Conservation (phyloP, 2,888 invertebrate species). For the Limnephilus rhombicus region DNA sequence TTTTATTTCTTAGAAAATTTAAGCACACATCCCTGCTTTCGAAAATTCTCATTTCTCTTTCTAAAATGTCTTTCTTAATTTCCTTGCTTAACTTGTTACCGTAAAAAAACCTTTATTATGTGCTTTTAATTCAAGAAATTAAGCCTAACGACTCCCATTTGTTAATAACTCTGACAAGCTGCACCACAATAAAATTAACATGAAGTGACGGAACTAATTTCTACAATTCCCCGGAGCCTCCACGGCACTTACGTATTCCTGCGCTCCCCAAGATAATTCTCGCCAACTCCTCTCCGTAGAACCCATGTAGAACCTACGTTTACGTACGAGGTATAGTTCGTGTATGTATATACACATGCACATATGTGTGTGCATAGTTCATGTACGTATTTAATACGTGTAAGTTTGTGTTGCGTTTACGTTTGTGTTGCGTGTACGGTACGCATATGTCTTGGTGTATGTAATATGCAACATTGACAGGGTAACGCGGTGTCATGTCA, state of each 20-base stretch:
- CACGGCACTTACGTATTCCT: not conserved
- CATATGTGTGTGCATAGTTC: not conserved
- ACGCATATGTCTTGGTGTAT: not conserved
- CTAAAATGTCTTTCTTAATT: not conserved
- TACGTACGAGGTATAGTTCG: not conserved
- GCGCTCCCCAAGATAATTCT: not conserved
- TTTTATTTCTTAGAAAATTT: too few species aligned
- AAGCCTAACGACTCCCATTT: not conserved
- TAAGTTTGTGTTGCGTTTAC: not conserved
- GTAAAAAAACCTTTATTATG: not conserved
- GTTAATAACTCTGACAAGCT: not conserved
- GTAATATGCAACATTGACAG: not conserved
- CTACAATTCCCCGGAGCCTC: not conserved
- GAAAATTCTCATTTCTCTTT: not conserved
- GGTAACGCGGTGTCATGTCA: not conserved
- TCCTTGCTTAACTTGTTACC: not conserved
- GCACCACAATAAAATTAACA: conserved; percentile 1
- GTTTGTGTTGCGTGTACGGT: not conserved
- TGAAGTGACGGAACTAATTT: not conserved
- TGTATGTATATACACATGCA: not conserved
- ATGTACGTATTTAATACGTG: not conserved
- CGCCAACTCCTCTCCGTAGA: not conserved
- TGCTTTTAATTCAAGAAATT: not conserved
- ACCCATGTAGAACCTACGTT: not conserved
- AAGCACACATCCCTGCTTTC: too few species aligned